These are phyloP conservation scores for Eurystomus glaucurus DNA, from an alignment of 2,797 vertebrate genomes.

Conservation along the genomic window DNA sequence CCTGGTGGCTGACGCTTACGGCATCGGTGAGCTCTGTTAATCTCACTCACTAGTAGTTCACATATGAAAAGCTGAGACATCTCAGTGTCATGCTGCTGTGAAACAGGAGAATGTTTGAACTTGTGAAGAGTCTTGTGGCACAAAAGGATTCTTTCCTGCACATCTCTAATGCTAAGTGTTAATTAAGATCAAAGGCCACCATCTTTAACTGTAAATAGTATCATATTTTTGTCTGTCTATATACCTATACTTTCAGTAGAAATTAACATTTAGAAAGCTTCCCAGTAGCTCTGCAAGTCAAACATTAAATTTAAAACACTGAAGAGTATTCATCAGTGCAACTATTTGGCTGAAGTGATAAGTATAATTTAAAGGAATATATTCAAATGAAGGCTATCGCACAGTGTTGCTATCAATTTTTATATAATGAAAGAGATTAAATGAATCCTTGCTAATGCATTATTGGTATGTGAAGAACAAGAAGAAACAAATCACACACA, in stretches of 20 bases:
- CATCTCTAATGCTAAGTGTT: neutral
- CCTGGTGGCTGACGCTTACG: neutral
- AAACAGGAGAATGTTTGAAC: neutral
- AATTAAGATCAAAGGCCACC: neutral
- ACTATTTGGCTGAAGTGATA: conserved; percentile 30
- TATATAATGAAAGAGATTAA: conserved; percentile 79
- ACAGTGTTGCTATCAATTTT: conserved; percentile 74
- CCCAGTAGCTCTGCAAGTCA: neutral
- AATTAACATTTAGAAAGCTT: conserved; percentile 32
- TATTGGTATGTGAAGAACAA: conserved; percentile 82
- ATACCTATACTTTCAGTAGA: neutral
- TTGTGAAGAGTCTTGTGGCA: neutral
- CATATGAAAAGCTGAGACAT: neutral
- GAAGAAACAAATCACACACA: conserved; percentile 84
- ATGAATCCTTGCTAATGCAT: conserved; percentile 81
- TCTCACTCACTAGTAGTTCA: neutral
- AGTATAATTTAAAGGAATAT: conserved; percentile 68
- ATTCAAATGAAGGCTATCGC: conserved; percentile 56
- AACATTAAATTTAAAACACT: conserved; percentile 34
- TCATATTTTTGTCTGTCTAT: neutral
- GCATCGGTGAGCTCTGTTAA: neutral
- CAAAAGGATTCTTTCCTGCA: neutral
- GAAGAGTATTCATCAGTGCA: neutral
- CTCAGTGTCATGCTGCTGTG: neutral
- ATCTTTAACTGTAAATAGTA: conserved; percentile 4